Percentiles rank a stretch among this genome's conserved stretches.
phyloP scores from a whole-genome alignment of 2,888 invertebrate species.

The Drosophila histrio region DNA sequence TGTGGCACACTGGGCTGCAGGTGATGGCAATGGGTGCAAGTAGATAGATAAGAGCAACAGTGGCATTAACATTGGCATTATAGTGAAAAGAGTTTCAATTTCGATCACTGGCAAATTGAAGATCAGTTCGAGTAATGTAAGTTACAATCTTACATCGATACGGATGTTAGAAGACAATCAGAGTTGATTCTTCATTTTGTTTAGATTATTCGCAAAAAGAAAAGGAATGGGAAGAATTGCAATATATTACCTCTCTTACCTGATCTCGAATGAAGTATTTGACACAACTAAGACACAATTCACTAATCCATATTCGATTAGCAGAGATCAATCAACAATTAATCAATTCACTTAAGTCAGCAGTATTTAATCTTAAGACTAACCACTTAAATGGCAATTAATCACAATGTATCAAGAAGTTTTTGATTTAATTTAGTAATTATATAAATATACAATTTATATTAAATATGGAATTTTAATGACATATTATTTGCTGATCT shows the following conservation, averaged over 20 bases:
- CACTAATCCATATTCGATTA: neutral
- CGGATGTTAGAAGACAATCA: no score
- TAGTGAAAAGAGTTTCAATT: neutral
- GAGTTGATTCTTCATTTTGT: no score
- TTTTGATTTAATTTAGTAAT: conserved; percentile 15
- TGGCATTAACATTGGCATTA: neutral
- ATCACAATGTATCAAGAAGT: conserved; percentile 26
- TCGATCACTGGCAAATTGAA: neutral
- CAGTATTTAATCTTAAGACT: neutral
- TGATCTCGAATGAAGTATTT: neutral
- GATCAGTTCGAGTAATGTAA: neutral
- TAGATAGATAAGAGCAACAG: neutral
- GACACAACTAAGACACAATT: neutral
- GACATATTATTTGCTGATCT: conserved; percentile 9
- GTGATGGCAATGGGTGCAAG: conserved; percentile 9
- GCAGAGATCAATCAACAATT: neutral
- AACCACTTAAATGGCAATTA: conserved; percentile 28
- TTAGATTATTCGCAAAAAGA: no score
- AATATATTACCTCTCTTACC: no score
- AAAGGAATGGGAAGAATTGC: no score
- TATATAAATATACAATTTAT: neutral
- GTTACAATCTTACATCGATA: no score
- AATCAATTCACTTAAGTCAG: conserved; percentile 1
- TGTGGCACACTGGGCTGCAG: conserved; percentile 41
- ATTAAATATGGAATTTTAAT: conserved; percentile 9